Evolutionary conservation across 1,140 invertebrate species (phyloP).

Genomic region (Lysiphlebus fabarum): DNA sequence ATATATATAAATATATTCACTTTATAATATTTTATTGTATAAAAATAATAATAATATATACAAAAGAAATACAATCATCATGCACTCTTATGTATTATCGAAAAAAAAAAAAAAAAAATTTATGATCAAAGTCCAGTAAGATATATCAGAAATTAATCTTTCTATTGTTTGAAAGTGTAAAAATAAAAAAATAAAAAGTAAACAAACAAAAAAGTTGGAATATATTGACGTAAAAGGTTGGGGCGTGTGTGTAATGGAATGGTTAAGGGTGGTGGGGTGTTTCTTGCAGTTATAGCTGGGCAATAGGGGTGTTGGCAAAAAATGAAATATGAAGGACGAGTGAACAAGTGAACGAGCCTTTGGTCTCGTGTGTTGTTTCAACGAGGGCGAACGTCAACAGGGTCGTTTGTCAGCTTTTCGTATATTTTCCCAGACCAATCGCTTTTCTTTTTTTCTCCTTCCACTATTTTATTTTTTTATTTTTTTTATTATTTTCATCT

Average conservation of each 20-base stretch:
- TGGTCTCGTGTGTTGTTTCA: conserved; percentile 38
- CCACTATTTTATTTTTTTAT: neutral
- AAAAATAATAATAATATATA: neutral
- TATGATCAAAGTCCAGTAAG: conserved; percentile 2
- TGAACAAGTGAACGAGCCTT: conserved; percentile 28
- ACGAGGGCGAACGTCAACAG: conserved; percentile 46
- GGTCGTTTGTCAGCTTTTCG: conserved; percentile 45
- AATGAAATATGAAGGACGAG: conserved; percentile 43
- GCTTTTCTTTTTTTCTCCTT: conserved; percentile 22
- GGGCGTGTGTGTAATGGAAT: conserved; percentile 8
- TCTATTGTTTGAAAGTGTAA: conserved; percentile 26
- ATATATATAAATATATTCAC: neutral
- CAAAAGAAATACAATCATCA: no score
- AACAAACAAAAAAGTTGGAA: no score
- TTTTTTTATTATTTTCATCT: conserved; percentile 2
- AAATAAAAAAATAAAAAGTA: conserved; percentile 27
- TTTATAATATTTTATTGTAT: neutral
- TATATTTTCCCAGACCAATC: conserved; percentile 26
- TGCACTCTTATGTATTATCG: no score
- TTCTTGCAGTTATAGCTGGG: neutral
- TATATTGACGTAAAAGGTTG: neutral
- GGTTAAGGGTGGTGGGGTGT: conserved; percentile 5
- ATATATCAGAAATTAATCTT: conserved; percentile 41
- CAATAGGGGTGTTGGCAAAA: conserved; percentile 38
- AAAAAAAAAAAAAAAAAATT: neutral